phyloP scores from a whole-genome alignment of 2,888 invertebrate species.

The Gerosis bhagava region DNA sequence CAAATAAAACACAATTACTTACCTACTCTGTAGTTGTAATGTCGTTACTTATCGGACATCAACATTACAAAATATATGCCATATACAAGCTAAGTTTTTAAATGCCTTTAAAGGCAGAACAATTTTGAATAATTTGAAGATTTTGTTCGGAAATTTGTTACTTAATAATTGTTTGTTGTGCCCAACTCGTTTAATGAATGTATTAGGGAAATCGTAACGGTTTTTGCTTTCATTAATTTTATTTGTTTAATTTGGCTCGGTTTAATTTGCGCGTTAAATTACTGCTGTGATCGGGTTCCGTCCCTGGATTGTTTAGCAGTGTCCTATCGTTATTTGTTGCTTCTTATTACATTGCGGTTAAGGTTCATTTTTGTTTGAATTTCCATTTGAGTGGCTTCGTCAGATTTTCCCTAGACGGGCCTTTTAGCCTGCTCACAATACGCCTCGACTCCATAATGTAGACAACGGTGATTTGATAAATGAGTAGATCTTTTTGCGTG shows the following conservation, averaged over 20 bases:
- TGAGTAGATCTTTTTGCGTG: slow-evolving; percentile 64
- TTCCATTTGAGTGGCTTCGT: slow-evolving; percentile 4
- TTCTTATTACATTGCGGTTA: slow-evolving; percentile 19
- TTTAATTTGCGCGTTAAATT: slow-evolving; percentile 62
- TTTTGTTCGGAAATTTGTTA: no score
- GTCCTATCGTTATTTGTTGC: slow-evolving; percentile 20
- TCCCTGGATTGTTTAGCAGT: slow-evolving; percentile 19
- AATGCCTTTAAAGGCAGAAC: no score
- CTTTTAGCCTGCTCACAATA: slow-evolving; percentile 70
- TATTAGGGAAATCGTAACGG: slow-evolving; percentile 54
- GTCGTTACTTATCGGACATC: no score
- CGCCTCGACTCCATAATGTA: slow-evolving; percentile 62
- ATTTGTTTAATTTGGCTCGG: slow-evolving; percentile 66
- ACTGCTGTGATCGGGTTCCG: slow-evolving; percentile 50
- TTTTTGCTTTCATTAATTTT: slow-evolving; percentile 64
- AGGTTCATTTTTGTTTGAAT: slow-evolving; percentile 11
- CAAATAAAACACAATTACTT: slow-evolving; percentile 12
- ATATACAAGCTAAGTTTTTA: no score
- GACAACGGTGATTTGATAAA: slow-evolving; percentile 75
- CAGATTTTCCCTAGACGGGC: slow-evolving; percentile 55
- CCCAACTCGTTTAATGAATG: slow-evolving; percentile 42
- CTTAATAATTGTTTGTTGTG: slow-evolving; percentile 19
- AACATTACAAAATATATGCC: no score
- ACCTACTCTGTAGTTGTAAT: no score
- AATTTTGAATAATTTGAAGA: no score